These are phyloP conservation scores for Armadillidium nasatum DNA, from an alignment of 1,140 invertebrate genomes.

Conservation along the genomic window DNA sequence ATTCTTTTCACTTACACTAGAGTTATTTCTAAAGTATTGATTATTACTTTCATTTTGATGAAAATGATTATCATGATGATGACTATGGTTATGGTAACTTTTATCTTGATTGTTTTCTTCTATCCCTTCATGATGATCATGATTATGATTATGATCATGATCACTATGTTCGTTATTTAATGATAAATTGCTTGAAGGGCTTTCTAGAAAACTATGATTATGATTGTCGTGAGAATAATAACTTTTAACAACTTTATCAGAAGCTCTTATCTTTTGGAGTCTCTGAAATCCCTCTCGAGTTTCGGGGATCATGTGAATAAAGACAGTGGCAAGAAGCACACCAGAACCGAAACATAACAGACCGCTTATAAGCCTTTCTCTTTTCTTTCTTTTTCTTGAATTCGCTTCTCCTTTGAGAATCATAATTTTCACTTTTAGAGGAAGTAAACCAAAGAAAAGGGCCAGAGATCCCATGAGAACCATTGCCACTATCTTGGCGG, in stretches of 20 bases:
- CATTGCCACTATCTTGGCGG: conserved; percentile 68
- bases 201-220: too few species aligned
- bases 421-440: conserved; percentile 55
- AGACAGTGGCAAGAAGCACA: conserved; percentile 72
- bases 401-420: conserved; percentile 36
- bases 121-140: conserved; percentile 8
- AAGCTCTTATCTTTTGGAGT: neutral
- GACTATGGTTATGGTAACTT: conserved; percentile 33
- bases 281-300: conserved; percentile 49
- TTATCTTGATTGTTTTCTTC: conserved; percentile 17
- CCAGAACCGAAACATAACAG: conserved; percentile 78
- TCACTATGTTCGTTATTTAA: too few species aligned
- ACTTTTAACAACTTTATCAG: too few species aligned
- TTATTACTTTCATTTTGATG: conserved; percentile 11
- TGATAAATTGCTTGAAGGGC: too few species aligned
- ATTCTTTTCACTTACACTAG: too few species aligned
- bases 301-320: conserved; percentile 79
- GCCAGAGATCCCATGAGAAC: conserved; percentile 62
- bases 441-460: conserved; percentile 63
- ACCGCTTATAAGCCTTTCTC: conserved; percentile 36
- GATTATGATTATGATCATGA: too few species aligned
- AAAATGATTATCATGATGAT: conserved; percentile 42
- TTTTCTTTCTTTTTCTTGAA: conserved; percentile 32
- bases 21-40: neutral
- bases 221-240: too few species aligned